Evolutionary conservation across 2,113 vertebrate genomes (phyloP).

Genomic region (Stomatorhinus ivindoensis): DNA sequence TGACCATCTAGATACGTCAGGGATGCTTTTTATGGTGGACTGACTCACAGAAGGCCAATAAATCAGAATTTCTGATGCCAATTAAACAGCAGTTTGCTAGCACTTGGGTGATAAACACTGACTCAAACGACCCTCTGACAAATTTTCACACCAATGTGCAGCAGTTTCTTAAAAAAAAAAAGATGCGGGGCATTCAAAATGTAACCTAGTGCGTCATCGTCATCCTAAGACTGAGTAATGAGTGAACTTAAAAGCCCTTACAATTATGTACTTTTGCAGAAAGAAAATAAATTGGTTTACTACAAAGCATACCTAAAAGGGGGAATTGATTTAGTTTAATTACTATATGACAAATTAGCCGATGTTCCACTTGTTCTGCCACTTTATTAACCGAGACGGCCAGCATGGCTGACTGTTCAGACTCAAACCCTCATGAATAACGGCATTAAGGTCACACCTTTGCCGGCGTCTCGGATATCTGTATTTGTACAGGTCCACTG

Average conservation of each 20-base stretch:
- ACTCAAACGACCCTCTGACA: background rate
- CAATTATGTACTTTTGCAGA: slow-evolving; percentile 3
- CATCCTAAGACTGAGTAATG: slow-evolving; percentile 20
- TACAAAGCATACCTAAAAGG: slow-evolving; percentile 10
- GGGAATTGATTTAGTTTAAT: slow-evolving; percentile 11
- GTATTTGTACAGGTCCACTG: background rate
- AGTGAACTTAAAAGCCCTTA: slow-evolving; percentile 9
- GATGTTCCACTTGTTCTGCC: background rate
- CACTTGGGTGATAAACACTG: background rate
- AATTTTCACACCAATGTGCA: background rate
- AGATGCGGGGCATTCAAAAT: background rate
- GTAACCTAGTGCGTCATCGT: background rate
- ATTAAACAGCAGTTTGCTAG: background rate
- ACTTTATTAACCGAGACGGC: background rate
- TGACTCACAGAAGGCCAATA: background rate
- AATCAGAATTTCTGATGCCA: background rate
- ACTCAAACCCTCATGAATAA: slow-evolving; percentile 9
- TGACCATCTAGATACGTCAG: background rate
- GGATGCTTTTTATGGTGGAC: background rate
- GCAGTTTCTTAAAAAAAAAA: slow-evolving; percentile 15
- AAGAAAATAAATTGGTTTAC: slow-evolving; percentile 22
- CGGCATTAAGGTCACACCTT: background rate
- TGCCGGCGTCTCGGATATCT: background rate
- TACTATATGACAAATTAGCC: slow-evolving; percentile 16
- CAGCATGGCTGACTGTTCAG: background rate